Conservation (phyloP, 2,797 vertebrate genomes). For the Pitangus sulphuratus region DNA sequence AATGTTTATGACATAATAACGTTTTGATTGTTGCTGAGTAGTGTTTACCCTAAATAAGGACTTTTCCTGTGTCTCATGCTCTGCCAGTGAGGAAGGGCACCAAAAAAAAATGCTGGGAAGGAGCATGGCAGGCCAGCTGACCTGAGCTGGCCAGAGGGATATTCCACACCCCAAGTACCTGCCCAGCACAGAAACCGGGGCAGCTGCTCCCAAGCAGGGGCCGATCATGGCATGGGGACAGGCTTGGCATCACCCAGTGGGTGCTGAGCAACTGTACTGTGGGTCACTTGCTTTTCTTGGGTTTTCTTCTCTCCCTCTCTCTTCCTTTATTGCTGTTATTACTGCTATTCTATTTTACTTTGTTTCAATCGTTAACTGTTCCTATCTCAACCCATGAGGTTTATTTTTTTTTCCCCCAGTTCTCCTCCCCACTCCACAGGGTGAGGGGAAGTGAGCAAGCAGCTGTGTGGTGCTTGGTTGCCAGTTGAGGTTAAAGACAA, state of each 20-base stretch:
- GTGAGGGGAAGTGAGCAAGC: not conserved
- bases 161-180: not conserved
- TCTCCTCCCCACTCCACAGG: not conserved
- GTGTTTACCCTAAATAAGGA: not conserved
- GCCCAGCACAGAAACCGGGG: not conserved
- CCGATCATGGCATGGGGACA: not conserved
- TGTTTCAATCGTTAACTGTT: not conserved
- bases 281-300: not conserved
- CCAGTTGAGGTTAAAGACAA: not conserved
- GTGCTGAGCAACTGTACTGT: not conserved
- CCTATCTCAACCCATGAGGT: not conserved
- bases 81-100: no score
- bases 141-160: not conserved
- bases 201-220: not conserved
- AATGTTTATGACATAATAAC: not conserved
- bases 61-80: not conserved
- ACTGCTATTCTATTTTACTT: not conserved
- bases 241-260: not conserved
- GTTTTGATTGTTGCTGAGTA: not conserved
- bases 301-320: not conserved
- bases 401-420: not conserved
- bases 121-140: not conserved
- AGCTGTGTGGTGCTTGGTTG: not conserved
- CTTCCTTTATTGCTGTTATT: not conserved
- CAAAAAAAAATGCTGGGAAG: not conserved